A percentile compares a stretch with the other conserved stretches of the same genome.
Conservation (phyloP, 2,888 invertebrate species). For the Cheilosia soror region DNA sequence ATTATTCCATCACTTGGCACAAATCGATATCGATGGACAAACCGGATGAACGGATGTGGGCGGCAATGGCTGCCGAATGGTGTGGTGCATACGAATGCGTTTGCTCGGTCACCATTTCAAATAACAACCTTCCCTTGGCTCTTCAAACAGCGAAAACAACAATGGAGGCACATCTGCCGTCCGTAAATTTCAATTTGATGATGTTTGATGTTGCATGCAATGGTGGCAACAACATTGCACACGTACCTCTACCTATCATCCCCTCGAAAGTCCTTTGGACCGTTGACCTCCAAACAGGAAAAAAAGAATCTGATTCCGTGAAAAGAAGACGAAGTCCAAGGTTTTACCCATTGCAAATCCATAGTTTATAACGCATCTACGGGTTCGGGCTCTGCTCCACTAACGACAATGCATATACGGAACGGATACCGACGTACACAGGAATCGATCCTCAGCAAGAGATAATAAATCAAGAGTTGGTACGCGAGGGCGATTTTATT, state of each 20-base stretch:
- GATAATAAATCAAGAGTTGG: slow-evolving; percentile 67
- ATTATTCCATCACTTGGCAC: slow-evolving; percentile 72
- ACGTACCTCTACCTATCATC: slow-evolving; percentile 1
- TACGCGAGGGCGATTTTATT: slow-evolving; percentile 33
- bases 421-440: slow-evolving; percentile 12
- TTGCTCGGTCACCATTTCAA: slow-evolving; percentile 25
- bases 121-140: slow-evolving; percentile 16
- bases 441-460: slow-evolving; percentile 59
- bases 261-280: neutral
- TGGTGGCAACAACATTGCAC: slow-evolving; percentile 66
- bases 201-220: slow-evolving; percentile 72
- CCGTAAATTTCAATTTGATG: slow-evolving; percentile 74
- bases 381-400: neutral
- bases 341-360: slow-evolving; percentile 39
- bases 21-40: slow-evolving; percentile 73
- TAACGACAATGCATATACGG: too few species aligned
- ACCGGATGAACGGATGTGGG: slow-evolving; percentile 54
- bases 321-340: slow-evolving; percentile 47
- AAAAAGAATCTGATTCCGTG: slow-evolving; percentile 7
- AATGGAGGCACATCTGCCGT: slow-evolving; percentile 65
- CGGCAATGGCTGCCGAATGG: slow-evolving; percentile 13
- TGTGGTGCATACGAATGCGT: slow-evolving; percentile 54
- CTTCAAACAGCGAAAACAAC: slow-evolving; percentile 58
- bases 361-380: slow-evolving; percentile 5
- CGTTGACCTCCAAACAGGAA: neutral